Conservation (phyloP, 2,888 invertebrate species). For the Epirrhoe alternata region DNA sequence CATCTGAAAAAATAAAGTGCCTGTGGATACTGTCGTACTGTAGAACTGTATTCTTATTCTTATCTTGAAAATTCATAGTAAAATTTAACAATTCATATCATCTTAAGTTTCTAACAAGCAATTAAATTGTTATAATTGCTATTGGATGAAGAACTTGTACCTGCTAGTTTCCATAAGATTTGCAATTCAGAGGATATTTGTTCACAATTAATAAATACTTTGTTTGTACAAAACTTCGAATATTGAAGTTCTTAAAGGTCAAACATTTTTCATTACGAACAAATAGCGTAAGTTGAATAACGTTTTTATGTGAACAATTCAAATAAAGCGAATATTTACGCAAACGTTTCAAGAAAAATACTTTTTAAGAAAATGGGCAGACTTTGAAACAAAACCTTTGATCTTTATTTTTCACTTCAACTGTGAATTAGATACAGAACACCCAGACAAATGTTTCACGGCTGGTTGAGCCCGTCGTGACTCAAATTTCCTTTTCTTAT, state of each 20-base stretch:
- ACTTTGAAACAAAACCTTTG: constrained; percentile 25
- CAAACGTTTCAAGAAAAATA: constrained; percentile 31
- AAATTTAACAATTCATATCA: not conserved
- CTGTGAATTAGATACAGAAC: not conserved
- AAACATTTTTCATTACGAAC: constrained; percentile 30
- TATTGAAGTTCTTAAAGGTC: constrained; percentile 10
- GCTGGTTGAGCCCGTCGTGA: not conserved
- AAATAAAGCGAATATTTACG: constrained; percentile 35
- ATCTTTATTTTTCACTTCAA: constrained; percentile 20
- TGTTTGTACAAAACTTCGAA: constrained; percentile 4
- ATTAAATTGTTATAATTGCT: not conserved
- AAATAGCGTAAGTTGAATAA: constrained; percentile 26
- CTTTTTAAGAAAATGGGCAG: constrained; percentile 27
- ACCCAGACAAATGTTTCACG: not conserved
- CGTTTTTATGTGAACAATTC: constrained; percentile 29
- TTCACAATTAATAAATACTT: constrained; percentile 3
- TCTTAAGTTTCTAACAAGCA: not conserved
- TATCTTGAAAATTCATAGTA: not conserved
- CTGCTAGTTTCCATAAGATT: constrained; percentile 3
- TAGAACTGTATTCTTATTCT: no score
- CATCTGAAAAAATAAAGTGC: no score
- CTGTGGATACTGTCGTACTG: no score
- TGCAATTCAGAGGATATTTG: not conserved
- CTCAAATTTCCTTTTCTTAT: no score
- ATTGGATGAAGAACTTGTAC: not conserved